phyloP scores from a whole-genome alignment of 2,888 invertebrate genomes.

The Eristalinus sepulchralis region DNA sequence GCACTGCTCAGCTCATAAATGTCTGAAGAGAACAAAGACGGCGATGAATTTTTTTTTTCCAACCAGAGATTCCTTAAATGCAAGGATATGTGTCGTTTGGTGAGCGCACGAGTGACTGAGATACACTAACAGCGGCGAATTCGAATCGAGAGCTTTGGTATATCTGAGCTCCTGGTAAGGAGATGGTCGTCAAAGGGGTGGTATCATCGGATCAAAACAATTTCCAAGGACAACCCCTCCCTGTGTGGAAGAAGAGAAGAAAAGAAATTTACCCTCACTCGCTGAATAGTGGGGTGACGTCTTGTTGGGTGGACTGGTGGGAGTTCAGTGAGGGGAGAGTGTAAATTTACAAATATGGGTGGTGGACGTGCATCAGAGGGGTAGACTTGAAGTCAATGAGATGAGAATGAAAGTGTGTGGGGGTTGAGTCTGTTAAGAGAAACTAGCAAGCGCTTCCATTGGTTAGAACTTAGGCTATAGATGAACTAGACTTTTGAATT shows the following conservation, averaged over 20 bases:
- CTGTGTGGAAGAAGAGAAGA: neutral
- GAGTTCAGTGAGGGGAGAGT: neutral
- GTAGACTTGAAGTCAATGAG: neutral
- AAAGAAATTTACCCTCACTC: neutral
- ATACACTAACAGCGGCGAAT: conserved; percentile 12
- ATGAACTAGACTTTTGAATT: too few relatives aligned
- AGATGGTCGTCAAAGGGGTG: conserved; percentile 35
- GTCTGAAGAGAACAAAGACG: conserved; percentile 1
- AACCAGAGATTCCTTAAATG: conserved; percentile 7
- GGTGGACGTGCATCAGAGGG: neutral
- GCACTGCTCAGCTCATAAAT: conserved; percentile 37
- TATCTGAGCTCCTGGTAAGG: conserved; percentile 48
- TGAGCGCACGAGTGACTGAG: neutral
- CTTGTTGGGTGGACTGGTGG: neutral
- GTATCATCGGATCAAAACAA: conserved; percentile 47
- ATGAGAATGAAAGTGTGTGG: neutral
- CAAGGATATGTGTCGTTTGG: conserved; percentile 28
- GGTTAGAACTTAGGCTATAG: too few relatives aligned
- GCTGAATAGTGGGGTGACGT: neutral
- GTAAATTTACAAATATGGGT: neutral
- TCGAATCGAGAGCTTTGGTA: conserved; percentile 32
- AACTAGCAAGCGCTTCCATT: too few relatives aligned
- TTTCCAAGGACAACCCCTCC: conserved; percentile 41
- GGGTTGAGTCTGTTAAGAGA: neutral
- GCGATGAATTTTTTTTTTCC: neutral